Conservation (phyloP, 2,113 vertebrate species). For the Labeo rohita region DNA sequence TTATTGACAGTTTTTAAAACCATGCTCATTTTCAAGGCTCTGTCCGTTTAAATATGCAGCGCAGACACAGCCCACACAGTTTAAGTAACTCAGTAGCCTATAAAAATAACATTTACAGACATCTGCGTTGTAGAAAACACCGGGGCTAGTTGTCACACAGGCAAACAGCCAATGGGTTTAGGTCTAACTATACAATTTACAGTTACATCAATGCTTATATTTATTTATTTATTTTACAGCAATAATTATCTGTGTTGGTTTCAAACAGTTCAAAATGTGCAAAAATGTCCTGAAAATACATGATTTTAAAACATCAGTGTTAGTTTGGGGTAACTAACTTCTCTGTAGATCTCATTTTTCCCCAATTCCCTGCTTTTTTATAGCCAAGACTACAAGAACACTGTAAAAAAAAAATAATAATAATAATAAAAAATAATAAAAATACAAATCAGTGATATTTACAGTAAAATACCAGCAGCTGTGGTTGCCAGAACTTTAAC, state of each 20-base stretch:
- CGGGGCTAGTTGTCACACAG: not conserved
- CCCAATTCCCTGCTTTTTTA: too few species aligned
- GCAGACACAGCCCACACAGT: not conserved
- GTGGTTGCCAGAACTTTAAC: too few species aligned
- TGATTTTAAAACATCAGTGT: too few species aligned
- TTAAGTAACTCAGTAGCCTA: not conserved
- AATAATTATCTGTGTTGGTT: not conserved
- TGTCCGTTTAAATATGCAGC: not conserved
- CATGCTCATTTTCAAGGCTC: not conserved
- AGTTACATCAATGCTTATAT: not conserved
- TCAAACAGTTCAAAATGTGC: not conserved
- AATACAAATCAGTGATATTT: too few species aligned
- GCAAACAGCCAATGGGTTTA: not conserved
- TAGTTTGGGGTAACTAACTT: too few species aligned
- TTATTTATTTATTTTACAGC: not conserved
- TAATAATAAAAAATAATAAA: too few species aligned
- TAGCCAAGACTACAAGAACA: too few species aligned
- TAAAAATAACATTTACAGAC: not conserved
- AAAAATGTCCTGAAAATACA: not conserved
- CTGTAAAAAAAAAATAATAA: too few species aligned
- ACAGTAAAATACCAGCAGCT: too few species aligned
- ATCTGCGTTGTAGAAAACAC: not conserved
- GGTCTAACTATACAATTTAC: not conserved
- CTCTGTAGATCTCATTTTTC: too few species aligned
- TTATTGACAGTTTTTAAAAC: not conserved